Base-by-base conservation (phyloP, 2,888 invertebrate genomes). In the Oscheius sp. region DNA sequence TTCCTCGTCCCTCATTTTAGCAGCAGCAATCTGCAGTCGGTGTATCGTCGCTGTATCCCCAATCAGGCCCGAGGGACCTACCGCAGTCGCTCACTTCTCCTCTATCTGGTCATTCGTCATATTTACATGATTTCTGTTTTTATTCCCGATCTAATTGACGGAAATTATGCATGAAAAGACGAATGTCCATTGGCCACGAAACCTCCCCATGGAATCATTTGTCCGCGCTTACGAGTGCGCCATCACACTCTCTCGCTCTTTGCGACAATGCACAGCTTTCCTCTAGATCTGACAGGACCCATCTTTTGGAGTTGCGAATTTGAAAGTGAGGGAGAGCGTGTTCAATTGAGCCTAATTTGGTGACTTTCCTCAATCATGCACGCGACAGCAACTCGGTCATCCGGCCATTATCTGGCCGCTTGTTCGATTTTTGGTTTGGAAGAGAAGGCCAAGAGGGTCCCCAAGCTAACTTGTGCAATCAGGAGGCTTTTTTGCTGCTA, bases 291-390 rank as follows among this genome's bases (percentile, higher is more conserved):
- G 21, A 35, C 37, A 42, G 42, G 21, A 29, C 13, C 13, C 0
- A 2, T n/a, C 42, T 42, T 42, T 42, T 42, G 42, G 7, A 62
- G 42, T 13, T 59, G 63, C 42, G 48, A 68, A 5, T 68, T 68
- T 42, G 3, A 7, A 42, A 42, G 42, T 42, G 42, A 35, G 68
- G 21, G 21, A 53, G 53, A 53, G 66, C 66, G 51, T 42, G 63
- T 55, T 73, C 73, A 73, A 73, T 73, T 73, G 73, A 73, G 65
- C 73, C 73, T 73, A 73, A 73, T 73, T 73, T 65, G 63, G 63
- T 55, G 73, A 73, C 73, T 73, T 73, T 73, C 65, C 65, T 59
- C 73, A 73, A 73, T 73, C 73, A 73, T 59, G 73, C 73, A 73
- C 73, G 63, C 73, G 57, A 73, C 58, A 65, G 73, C 55, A 73